Evolutionary conservation across 2,113 vertebrate genomes (phyloP).

Genomic region (Pyrgilauda ruficollis): DNA sequence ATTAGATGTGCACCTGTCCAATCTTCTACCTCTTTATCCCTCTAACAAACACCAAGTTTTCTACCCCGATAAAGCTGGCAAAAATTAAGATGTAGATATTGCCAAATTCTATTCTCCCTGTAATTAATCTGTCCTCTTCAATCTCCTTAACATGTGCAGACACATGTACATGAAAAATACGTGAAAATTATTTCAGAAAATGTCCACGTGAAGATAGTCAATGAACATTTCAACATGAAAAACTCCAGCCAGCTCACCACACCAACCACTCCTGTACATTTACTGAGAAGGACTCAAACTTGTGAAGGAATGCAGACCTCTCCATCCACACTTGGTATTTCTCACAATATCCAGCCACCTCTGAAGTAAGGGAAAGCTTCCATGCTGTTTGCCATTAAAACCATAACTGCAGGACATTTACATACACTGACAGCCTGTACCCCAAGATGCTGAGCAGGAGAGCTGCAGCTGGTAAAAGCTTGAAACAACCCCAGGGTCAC

Average conservation of each 20-base stretch:
- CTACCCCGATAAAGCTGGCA: neutral
- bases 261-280: neutral
- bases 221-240: neutral
- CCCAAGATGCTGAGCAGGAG: neutral
- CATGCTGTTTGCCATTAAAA: neutral
- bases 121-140: neutral
- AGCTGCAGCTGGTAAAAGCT: neutral
- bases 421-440: neutral
- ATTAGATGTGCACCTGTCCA: neutral
- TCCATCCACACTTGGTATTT: neutral
- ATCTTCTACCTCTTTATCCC: neutral
- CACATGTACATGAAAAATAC: accelerated
- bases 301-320: accelerated
- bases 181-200: neutral
- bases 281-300: neutral
- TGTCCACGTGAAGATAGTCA: accelerated
- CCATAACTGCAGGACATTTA: neutral
- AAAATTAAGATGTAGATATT: neutral
- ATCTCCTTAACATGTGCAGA: neutral
- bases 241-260: neutral
- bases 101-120: neutral
- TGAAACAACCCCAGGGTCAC: neutral
- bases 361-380: neutral
- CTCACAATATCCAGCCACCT: neutral
- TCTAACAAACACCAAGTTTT: neutral